Conservation (phyloP, 2,113 vertebrate species). For the Grammomys surdaster region DNA sequence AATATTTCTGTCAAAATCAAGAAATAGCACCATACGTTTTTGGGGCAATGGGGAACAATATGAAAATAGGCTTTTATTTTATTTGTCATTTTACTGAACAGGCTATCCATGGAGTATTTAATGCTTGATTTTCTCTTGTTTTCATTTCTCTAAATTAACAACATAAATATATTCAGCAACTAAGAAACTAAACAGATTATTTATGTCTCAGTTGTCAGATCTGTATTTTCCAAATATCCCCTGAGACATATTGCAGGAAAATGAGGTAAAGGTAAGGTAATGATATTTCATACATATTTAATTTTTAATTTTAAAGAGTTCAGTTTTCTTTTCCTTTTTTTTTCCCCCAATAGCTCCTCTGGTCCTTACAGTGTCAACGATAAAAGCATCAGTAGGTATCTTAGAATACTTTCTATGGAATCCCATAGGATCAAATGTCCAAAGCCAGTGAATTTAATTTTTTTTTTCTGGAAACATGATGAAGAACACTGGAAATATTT, state of each 20-base stretch:
- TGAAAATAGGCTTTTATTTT: constrained; percentile 63
- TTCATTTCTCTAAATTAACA: constrained; percentile 73
- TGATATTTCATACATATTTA: constrained; percentile 73
- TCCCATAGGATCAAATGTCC: constrained; percentile 11
- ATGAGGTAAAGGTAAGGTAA: constrained; percentile 35
- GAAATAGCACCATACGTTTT: constrained; percentile 69
- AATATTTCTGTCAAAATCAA: constrained; percentile 68
- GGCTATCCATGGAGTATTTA: constrained; percentile 69
- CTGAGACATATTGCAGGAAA: constrained; percentile 58
- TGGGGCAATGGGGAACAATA: constrained; percentile 67
- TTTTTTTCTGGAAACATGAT: no score
- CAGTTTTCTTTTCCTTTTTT: neutral
- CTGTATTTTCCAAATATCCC: constrained; percentile 71
- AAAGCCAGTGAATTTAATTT: constrained; percentile 17
- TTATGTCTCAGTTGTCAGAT: constrained; percentile 76
- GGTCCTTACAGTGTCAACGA: neutral
- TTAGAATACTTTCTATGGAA: constrained; percentile 24
- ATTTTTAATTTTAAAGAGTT: constrained; percentile 64
- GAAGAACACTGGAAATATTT: no score
- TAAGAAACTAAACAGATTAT: constrained; percentile 74
- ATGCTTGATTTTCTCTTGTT: constrained; percentile 75
- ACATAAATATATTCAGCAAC: constrained; percentile 74
- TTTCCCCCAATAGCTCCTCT: neutral
- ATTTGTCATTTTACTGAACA: constrained; percentile 65
- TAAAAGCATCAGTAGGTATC: neutral